Base-by-base conservation (phyloP, 2,113 vertebrate genomes). In the Puffinus mauretanicus region DNA sequence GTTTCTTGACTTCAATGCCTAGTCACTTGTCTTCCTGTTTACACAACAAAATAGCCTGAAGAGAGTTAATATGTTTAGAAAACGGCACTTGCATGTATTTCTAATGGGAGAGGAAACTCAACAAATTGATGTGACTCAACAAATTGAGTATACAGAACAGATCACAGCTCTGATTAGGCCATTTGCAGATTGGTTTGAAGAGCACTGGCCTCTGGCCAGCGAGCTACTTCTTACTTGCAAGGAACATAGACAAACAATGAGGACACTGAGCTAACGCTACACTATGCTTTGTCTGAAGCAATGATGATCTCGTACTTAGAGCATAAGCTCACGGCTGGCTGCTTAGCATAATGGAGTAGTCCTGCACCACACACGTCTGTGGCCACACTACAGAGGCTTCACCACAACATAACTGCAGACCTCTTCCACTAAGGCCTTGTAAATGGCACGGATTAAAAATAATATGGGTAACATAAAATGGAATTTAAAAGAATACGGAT, bases 71-170 rank as follows among this genome's bases (percentile, higher is more conserved):
- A 55, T 29, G 49, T 70, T 95, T 90, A 57, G 91, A 96, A 95
- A 92, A 90, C 0, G 34, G 77, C 82, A 86, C 64, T 95, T 78
- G 69, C 5, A 1, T 73, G 27, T 86, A 51, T 83, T 51, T 85
- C 73, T 90, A 91, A 88, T 88, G 69, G 88, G 80, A 95, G 86
- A 96, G 94, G 83, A 91, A 95, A 93, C 77, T 90, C 93, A 96
- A 76, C 90, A 91, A 94, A 96, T 96, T 94, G 93, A 95, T 95
- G 91, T 96, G 92, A 96, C 95, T 96, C 94, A 97, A 82, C 91
- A 90, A 97, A 97, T 89, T 46, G 93, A 95, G 93, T 79, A 78
- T 85, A 67, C 70, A 78, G 94, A 92, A 20, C 85, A 83, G 78
- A 92, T 77, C 78, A 66, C 51, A 79, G 90, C 78, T 69, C 92